Base-by-base conservation (phyloP, 2,113 vertebrate species). In the Nycticorax nycticorax region DNA sequence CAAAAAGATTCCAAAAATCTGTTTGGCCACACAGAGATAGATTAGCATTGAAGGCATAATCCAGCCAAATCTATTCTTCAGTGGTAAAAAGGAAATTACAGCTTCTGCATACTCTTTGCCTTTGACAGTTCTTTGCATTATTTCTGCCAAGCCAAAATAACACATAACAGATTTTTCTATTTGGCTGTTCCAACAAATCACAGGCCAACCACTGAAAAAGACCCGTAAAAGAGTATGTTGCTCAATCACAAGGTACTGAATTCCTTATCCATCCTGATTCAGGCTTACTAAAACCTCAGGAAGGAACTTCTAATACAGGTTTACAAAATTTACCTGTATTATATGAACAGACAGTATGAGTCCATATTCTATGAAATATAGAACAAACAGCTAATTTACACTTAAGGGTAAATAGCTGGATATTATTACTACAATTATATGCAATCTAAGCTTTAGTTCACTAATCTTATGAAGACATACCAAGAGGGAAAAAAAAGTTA, bases 71-170 rank as follows among this genome's bases (percentile, higher is more conserved):
- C 71, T 89, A 68, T 96, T 95, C 94, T 96, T 95, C 81, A 95
- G 94, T 85, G 93, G 93, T 94, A 96, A 96, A 89, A 96, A 90
- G 87, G 90, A 96, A 97, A 96, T 96, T 93, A 94, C 79, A 93
- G 94, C 93, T 97, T 93, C 94, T 97, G 94, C 91, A 74, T 92
- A 92, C 69, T 91, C 82, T 80, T 81, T 63, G 77, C 84, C 53
- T 95, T 85, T 87, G 90, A 97, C 93, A 91, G 74, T 79, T 89
- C 81, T 92, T 92, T 89, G 96, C 75, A 56, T 77, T 94, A 62
- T 35, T 94, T 92, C 86, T 94, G 94, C 91, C 94, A 97, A 95
- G 89, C 50, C 95, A 95, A 91, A 96, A 88, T 88, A 97, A 95
- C 77, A 94, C 41, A 10, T 55, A 95, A 95, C 50, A 93, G 73